Percentiles rank a stretch among this genome's conserved stretches.
These are phyloP conservation scores for Paraescarpia echinospica DNA, from an alignment of 1,140 invertebrate genomes.

Conservation along the genomic window DNA sequence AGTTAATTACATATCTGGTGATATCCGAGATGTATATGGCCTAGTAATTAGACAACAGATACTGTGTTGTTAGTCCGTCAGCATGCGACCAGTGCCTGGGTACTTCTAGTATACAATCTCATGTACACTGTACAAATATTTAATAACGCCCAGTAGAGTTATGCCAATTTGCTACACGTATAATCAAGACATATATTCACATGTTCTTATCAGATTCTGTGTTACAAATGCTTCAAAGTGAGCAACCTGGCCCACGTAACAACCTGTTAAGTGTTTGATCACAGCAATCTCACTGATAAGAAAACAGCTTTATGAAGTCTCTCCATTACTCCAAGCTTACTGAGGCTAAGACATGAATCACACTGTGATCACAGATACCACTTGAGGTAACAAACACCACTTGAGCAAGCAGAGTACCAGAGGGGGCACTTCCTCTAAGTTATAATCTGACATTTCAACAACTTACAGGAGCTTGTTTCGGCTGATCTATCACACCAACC, in stretches of 20 bases:
- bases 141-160: too few species aligned
- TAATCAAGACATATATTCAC: too few species aligned
- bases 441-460: not conserved
- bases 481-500: not conserved
- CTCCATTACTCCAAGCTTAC: not conserved
- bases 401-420: not conserved
- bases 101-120: not conserved
- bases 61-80: not conserved
- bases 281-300: not conserved
- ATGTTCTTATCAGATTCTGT: too few species aligned
- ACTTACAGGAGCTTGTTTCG: not conserved
- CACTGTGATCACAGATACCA: not conserved
- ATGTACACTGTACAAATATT: too few species aligned
- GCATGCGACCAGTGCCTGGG: not conserved
- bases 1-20: not conserved
- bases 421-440: not conserved
- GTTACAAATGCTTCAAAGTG: not conserved
- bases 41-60: not conserved
- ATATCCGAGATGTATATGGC: not conserved
- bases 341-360: not conserved
- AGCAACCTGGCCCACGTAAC: not conserved
- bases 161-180: too few species aligned
- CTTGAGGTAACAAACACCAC: not conserved
- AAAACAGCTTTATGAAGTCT: not conserved
- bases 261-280: not conserved